These are phyloP conservation scores for Phylloscopus trochiloides DNA, from an alignment of 2,113 vertebrate genomes.

Conservation along the genomic window DNA sequence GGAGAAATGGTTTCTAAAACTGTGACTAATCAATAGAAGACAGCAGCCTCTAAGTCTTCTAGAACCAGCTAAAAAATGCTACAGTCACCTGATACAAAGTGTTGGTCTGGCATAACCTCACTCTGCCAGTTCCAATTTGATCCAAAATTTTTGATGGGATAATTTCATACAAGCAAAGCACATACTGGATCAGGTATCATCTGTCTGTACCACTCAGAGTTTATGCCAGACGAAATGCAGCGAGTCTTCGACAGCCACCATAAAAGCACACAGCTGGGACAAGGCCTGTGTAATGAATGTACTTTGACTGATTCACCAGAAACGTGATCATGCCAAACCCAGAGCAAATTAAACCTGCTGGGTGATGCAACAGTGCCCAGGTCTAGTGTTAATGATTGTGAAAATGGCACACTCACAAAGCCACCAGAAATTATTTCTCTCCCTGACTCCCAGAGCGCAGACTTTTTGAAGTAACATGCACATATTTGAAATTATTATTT, in stretches of 20 bases:
- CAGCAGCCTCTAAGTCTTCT: neutral
- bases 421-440: neutral
- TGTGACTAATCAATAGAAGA: neutral
- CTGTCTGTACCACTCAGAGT: neutral
- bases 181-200: neutral
- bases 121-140: neutral
- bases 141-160: neutral
- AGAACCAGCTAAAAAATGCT: neutral
- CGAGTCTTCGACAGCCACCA: neutral
- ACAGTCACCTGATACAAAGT: neutral
- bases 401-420: neutral
- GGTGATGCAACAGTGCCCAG: neutral
- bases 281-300: neutral
- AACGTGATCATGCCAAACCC: neutral
- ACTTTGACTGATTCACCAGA: neutral
- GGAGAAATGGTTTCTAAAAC: neutral
- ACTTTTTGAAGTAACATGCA: fast-evolving
- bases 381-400: neutral
- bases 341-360: neutral
- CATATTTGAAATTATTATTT: neutral
- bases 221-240: neutral
- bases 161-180: neutral
- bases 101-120: neutral
- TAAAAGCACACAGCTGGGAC: neutral
- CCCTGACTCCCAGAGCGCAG: neutral